Percentiles rank a stretch among this genome's conserved stretches.
phyloP scores from a whole-genome alignment of 2,113 vertebrate genomes.

The Larimichthys crocea region DNA sequence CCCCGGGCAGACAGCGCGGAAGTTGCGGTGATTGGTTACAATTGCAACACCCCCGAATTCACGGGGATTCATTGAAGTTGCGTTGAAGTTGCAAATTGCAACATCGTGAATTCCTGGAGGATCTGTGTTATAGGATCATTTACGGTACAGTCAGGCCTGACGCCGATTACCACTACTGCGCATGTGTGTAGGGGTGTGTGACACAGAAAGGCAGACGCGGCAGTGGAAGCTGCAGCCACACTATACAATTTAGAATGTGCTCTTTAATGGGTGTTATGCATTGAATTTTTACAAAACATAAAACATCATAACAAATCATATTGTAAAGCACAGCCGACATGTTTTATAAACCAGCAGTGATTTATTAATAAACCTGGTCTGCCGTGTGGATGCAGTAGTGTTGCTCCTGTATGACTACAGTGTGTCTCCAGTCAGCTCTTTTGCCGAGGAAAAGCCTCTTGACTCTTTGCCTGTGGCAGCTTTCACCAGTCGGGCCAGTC shows the following conservation, averaged over 20 bases:
- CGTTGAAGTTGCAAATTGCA: no score
- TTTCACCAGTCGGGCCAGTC: background rate
- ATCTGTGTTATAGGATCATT: no score
- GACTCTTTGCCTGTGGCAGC: constrained; percentile 13
- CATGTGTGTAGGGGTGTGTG: no score
- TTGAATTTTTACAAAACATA: background rate
- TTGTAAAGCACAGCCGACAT: background rate
- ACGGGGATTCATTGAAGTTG: no score
- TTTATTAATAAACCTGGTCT: background rate
- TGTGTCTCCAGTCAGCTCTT: background rate
- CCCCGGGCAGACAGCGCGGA: no score
- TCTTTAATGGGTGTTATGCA: background rate
- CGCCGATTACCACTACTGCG: no score
- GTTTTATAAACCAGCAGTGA: background rate
- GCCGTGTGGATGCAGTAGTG: background rate
- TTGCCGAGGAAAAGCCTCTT: background rate
- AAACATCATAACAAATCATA: background rate
- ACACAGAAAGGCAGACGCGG: no score
- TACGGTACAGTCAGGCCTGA: no score
- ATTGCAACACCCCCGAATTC: no score
- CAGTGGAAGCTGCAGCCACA: no score
- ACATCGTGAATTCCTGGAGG: no score
- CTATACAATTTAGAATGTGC: background rate
- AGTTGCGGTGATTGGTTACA: no score
- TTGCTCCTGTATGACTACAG: background rate